A percentile compares a stretch with the other conserved stretches of the same genome.
These are phyloP conservation scores for Temnothorax ravouxi DNA, from an alignment of 2,888 invertebrate species.

Conservation along the genomic window DNA sequence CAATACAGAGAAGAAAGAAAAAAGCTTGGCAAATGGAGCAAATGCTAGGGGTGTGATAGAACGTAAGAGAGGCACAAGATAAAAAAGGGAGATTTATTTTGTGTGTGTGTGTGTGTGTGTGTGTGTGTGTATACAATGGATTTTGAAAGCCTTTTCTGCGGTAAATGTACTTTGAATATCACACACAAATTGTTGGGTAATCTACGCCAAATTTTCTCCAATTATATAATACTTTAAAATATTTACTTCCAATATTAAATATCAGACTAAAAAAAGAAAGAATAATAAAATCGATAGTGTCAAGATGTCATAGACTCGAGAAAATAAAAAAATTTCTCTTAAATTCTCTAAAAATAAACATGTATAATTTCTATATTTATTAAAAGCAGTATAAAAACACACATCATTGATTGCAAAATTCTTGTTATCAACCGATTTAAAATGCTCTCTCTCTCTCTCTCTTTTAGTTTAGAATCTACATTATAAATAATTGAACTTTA, in stretches of 20 bases:
- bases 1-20: neutral
- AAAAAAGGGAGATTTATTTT: conserved; percentile 2
- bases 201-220: neutral
- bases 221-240: neutral
- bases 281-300: neutral
- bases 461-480: neutral
- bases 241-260: neutral
- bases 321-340: neutral
- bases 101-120: neutral
- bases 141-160: neutral
- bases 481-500: neutral
- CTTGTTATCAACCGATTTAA: neutral
- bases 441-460: too few species aligned
- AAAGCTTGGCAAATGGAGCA: neutral
- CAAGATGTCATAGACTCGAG: neutral
- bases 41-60: neutral
- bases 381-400: neutral
- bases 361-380: neutral
- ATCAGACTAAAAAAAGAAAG: neutral
- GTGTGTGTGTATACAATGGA: neutral
- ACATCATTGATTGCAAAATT: neutral
- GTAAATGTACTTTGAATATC: neutral
- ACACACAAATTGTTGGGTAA: neutral
- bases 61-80: neutral
- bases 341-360: neutral